phyloP scores from a whole-genome alignment of 2,113 vertebrate species.

The Hassar affinis region DNA sequence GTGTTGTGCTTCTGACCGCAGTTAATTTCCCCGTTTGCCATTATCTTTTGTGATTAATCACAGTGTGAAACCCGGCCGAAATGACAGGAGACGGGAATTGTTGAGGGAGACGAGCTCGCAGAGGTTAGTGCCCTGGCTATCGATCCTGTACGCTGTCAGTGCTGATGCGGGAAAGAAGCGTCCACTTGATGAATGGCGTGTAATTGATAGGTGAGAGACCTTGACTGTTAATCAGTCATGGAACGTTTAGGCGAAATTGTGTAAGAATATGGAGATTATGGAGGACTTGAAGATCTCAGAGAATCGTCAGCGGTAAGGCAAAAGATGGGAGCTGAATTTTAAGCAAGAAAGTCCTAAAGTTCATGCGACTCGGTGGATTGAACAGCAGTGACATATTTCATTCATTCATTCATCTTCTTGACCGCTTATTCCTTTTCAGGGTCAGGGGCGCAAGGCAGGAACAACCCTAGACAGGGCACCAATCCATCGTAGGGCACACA shows the following conservation, averaged over 20 bases:
- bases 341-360: neutral
- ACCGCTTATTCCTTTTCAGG: no score
- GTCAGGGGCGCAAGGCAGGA: no score
- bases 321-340: slow-evolving; percentile 17
- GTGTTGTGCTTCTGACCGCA: slow-evolving; percentile 17
- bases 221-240: slow-evolving; percentile 39
- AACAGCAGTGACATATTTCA: neutral
- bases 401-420: no score
- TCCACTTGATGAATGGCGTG: slow-evolving; percentile 40
- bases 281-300: neutral
- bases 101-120: slow-evolving; percentile 40
- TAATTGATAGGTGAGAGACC: slow-evolving; percentile 41
- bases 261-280: slow-evolving; percentile 34
- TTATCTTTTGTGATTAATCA: slow-evolving; percentile 62
- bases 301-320: slow-evolving; percentile 16
- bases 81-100: slow-evolving; percentile 43
- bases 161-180: slow-evolving; percentile 25
- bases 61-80: slow-evolving; percentile 26
- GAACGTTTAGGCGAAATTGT: slow-evolving; percentile 15
- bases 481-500: no score
- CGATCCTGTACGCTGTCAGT: slow-evolving; percentile 38
- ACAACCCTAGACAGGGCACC: no score
- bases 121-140: slow-evolving; percentile 38
- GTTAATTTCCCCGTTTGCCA: slow-evolving; percentile 57
- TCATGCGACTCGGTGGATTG: neutral